Conservation (phyloP, 2,797 vertebrate genomes). For the Galaxias olidus region DNA sequence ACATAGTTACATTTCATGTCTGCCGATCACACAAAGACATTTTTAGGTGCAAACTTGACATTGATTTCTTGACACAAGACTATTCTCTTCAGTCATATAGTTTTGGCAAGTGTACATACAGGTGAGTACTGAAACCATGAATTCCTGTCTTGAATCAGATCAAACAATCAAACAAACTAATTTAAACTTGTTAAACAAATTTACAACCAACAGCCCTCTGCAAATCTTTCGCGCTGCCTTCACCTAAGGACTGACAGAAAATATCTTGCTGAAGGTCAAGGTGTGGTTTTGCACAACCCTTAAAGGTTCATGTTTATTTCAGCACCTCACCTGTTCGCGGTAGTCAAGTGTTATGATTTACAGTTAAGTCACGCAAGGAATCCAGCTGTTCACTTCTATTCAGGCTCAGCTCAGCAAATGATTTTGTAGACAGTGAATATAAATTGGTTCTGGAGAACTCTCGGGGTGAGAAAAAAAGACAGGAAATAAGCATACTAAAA, state of each 20-base stretch:
- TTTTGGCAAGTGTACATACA: no score
- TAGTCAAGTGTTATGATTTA: neutral
- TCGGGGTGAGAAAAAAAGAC: neutral
- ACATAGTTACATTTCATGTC: no score
- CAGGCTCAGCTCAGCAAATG: neutral
- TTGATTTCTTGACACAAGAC: no score
- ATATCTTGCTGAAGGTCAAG: neutral
- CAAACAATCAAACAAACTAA: no score
- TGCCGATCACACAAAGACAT: no score
- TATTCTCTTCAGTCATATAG: no score
- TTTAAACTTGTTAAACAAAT: no score
- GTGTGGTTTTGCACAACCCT: neutral
- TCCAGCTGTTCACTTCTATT: slow-evolving; percentile 9
- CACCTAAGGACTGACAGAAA: neutral
- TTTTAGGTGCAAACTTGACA: no score
- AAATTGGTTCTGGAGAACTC: neutral
- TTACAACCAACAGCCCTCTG: no score
- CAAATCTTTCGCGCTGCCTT: neutral
- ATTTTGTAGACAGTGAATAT: neutral
- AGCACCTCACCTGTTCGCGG: neutral
- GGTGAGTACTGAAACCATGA: no score
- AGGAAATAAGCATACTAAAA: neutral
- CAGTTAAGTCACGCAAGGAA: neutral
- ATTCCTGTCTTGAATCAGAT: no score
- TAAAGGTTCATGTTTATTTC: neutral